Evolutionary conservation across 2,113 vertebrate species (phyloP).

Genomic region (Tachysurus vachellii): DNA sequence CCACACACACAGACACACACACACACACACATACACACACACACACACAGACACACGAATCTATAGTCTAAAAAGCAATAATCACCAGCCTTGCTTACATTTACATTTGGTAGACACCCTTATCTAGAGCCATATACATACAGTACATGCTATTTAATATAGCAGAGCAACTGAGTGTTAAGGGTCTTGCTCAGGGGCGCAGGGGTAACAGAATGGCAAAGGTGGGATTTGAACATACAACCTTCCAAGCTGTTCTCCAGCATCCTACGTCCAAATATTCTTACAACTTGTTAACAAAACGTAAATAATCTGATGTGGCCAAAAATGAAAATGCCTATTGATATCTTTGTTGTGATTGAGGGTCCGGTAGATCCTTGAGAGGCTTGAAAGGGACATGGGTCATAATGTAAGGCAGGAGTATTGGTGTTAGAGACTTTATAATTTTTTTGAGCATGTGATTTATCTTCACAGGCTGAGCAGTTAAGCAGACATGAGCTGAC

Average conservation of each 20-base stretch:
- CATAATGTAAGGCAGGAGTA: not conserved
- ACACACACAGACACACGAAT: not conserved
- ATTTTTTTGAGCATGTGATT: not conserved
- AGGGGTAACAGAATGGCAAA: too few species aligned
- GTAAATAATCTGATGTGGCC: not conserved
- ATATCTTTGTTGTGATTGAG: not conserved
- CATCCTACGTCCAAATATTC: not conserved
- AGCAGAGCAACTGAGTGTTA: too few species aligned
- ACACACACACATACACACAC: not conserved
- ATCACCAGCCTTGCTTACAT: not conserved
- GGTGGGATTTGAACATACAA: too few species aligned
- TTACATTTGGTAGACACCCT: too few species aligned
- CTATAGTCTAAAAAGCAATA: not conserved
- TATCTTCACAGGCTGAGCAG: slow-evolving; percentile 52
- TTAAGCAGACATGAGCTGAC: slow-evolving; percentile 53
- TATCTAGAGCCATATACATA: too few species aligned
- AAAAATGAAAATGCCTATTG: not conserved
- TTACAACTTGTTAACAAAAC: not conserved
- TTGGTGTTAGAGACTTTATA: not conserved
- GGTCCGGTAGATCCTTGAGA: not conserved
- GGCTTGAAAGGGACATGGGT: not conserved
- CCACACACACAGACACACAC: not conserved
- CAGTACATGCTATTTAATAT: too few species aligned
- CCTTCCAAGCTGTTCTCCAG: too few species aligned
- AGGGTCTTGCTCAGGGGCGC: too few species aligned